Conservation (phyloP, 1,140 invertebrate species). For the Zaprionus tsacasi region DNA sequence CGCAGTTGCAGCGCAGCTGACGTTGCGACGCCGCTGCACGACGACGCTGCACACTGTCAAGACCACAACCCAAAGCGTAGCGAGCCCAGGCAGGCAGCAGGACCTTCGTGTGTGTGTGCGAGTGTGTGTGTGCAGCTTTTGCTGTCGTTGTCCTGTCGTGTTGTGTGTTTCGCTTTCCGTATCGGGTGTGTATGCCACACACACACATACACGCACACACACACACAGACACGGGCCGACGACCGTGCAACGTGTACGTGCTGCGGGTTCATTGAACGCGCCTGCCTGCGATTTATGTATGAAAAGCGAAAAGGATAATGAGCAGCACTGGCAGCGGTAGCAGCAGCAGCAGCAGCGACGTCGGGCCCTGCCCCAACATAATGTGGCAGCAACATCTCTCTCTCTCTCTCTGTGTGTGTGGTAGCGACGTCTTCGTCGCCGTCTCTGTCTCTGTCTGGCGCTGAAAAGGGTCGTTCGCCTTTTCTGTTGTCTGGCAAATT, state of each 20-base stretch:
- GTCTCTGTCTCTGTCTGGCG: conserved; percentile 56
- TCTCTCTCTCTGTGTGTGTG: background rate
- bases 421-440: conserved; percentile 24
- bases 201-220: too few species aligned
- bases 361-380: conserved; percentile 74
- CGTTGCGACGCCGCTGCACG: conserved; percentile 1
- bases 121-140: conserved; percentile 45
- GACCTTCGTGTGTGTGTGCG: conserved; percentile 64
- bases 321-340: conserved; percentile 49
- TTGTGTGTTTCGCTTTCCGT: conserved; percentile 83
- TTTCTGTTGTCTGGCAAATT: conserved; percentile 81
- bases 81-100: conserved; percentile 52
- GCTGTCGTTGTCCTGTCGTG: conserved; percentile 71
- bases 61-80: conserved; percentile 73
- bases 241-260: conserved; percentile 77
- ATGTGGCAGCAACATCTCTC: conserved; percentile 33
- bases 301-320: conserved; percentile 84
- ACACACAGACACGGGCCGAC: conserved; percentile 31
- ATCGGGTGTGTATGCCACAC: conserved; percentile 81
- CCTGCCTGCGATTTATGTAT: conserved; percentile 78
- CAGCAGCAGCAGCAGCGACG: conserved; percentile 20
- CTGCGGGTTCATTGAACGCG: conserved; percentile 79
- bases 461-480: conserved; percentile 83
- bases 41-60: conserved; percentile 74
- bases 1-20: conserved; percentile 64